Conservation (phyloP, 2,797 vertebrate species). For the Leontocebus nigricollis region DNA sequence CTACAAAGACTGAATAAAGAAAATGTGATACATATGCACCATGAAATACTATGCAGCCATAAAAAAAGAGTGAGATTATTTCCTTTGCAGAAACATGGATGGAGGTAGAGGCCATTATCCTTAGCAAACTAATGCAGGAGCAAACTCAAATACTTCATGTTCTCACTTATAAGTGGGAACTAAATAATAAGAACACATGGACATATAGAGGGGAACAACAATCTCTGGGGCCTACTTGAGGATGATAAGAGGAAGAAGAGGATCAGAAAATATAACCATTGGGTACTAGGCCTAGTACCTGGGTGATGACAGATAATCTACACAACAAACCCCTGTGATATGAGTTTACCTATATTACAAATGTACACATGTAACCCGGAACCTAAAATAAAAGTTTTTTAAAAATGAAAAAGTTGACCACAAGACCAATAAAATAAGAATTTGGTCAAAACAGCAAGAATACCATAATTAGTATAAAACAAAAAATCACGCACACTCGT, state of each 20-base stretch:
- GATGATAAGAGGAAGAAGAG: background rate
- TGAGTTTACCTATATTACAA: background rate
- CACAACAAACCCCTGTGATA: background rate
- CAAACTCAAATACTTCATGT: background rate
- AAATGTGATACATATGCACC: background rate
- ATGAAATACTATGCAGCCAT: background rate
- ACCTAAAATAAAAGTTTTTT: background rate
- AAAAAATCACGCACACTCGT: background rate
- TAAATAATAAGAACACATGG: background rate
- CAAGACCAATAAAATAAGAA: background rate
- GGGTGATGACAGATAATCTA: background rate
- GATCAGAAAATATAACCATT: background rate
- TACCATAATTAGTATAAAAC: background rate
- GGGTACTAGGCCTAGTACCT: background rate
- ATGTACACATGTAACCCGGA: background rate
- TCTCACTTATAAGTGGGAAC: background rate
- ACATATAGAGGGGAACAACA: background rate
- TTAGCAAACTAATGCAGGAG: background rate
- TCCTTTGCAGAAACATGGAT: background rate
- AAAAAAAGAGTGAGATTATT: background rate
- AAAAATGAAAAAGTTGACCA: background rate
- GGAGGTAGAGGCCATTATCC: background rate
- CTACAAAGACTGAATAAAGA: background rate
- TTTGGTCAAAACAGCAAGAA: background rate
- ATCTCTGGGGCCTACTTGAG: background rate